Base-by-base conservation (phyloP, 2,888 invertebrate genomes). In the Drosophila recens region DNA sequence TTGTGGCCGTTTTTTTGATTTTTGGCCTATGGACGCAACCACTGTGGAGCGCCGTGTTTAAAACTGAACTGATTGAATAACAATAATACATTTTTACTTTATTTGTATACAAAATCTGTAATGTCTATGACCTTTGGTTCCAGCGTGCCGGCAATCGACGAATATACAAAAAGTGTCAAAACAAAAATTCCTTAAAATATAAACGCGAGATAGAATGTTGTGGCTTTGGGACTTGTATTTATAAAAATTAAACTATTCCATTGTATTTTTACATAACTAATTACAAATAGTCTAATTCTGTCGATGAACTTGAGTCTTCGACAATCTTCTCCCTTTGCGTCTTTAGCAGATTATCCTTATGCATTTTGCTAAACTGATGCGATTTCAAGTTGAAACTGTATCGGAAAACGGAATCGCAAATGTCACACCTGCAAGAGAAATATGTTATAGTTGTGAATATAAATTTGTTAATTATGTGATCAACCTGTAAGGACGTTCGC, bases 1-100 rank as follows among this genome's bases (percentile, higher is more conserved):
- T n/a, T n/a, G n/a, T n/a, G n/a, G n/a, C n/a, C n/a, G n/a, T n/a
- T n/a, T n/a, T n/a, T n/a, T n/a, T n/a, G n/a, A n/a, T n/a, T n/a
- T n/a, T n/a, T n/a, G n/a, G n/a, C n/a, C n/a, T n/a, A n/a, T n/a
- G n/a, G n/a, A n/a, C n/a, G n/a, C n/a, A n/a, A n/a, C n/a, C n/a
- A n/a, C n/a, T n/a, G n/a, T n/a, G n/a, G 89, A 40, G 84, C 79
- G 1, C 84, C 84, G 3, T 73, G 89, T 33, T 89, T 89, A 84
- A 87, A 67, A 75, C 85, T 11, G 89, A 84, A 15, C 36, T 27
- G 23, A 27, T 27, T 4, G 4, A 27, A 27, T 0, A 6, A 27
- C 8, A n/a, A 4, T 1, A 9, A 38, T 1, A 13, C 6, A 15
- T 13, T n/a, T 15, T 10, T 38, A 27, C 6, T 17, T 38, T 30